Conservation (phyloP, 2,113 vertebrate species). For the Pipra filicauda region DNA sequence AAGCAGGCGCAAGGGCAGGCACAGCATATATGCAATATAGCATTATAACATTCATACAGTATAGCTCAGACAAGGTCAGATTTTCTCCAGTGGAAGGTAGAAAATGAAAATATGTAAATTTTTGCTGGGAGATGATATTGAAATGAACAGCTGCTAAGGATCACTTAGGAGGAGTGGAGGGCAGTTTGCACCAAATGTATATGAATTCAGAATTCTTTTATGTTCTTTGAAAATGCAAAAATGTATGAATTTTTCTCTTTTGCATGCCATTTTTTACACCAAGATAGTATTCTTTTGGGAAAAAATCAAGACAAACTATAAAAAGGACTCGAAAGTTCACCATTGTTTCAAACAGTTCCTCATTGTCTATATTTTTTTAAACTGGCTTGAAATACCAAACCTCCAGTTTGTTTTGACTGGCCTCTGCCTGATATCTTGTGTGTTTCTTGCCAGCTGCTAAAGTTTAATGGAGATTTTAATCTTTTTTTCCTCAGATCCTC, state of each 20-base stretch:
- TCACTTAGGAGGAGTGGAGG: background rate
- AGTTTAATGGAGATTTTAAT: background rate
- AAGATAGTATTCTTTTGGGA: background rate
- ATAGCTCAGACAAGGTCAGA: background rate
- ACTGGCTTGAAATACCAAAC: background rate
- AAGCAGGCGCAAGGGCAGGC: background rate
- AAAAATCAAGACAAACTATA: background rate
- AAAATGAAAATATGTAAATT: fast-evolving
- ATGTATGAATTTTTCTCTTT: background rate
- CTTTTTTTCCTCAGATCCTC: background rate
- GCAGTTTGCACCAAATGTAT: background rate
- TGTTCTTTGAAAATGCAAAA: background rate
- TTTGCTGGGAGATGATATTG: background rate
- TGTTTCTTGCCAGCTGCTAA: background rate
- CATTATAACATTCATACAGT: too few relatives aligned
- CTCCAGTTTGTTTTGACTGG: conserved; percentile 15
- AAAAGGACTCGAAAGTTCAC: background rate
- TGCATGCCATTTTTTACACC: background rate
- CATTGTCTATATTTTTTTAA: background rate
- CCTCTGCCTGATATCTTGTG: conserved; percentile 3
- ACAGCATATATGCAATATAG: background rate
- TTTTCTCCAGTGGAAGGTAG: background rate
- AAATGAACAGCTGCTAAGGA: background rate
- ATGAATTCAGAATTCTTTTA: background rate
- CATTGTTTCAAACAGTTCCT: conserved; percentile 1